Evolutionary conservation across 1,140 invertebrate species (phyloP).

Genomic region (Trissolcus basalis): DNA sequence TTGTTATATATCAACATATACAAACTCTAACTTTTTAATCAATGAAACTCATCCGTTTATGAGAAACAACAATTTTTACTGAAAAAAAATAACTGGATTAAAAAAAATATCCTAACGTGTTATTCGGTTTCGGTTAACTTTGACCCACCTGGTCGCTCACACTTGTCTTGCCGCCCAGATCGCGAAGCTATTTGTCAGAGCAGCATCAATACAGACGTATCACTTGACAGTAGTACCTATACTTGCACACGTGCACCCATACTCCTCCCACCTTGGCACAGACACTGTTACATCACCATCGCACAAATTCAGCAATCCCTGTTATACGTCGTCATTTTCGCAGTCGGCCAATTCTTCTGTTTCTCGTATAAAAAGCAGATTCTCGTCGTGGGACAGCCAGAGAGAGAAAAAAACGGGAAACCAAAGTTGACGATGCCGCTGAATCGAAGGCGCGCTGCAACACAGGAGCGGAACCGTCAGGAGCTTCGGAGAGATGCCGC

Average conservation of each 20-base stretch:
- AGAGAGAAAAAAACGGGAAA: no score
- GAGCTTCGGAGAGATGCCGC: constrained; percentile 53
- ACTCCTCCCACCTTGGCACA: constrained; percentile 20
- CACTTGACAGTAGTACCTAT: constrained; percentile 27
- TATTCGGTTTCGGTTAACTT: no score
- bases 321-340: constrained; percentile 1
- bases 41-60: no score
- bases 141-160: constrained; percentile 28
- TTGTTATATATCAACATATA: no score
- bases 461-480: constrained; percentile 46
- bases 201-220: constrained; percentile 42
- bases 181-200: constrained; percentile 36
- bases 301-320: constrained; percentile 28
- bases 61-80: no score
- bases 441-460: constrained; percentile 48
- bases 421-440: constrained; percentile 38
- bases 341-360: neutral
- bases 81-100: no score
- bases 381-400: neutral
- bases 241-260: constrained; percentile 32
- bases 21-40: no score
- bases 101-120: no score
- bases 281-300: constrained; percentile 43
- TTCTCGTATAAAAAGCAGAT: neutral
- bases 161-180: constrained; percentile 16